phyloP scores from a whole-genome alignment of 2,113 vertebrate genomes.

The Entosphenus tridentatus region DNA sequence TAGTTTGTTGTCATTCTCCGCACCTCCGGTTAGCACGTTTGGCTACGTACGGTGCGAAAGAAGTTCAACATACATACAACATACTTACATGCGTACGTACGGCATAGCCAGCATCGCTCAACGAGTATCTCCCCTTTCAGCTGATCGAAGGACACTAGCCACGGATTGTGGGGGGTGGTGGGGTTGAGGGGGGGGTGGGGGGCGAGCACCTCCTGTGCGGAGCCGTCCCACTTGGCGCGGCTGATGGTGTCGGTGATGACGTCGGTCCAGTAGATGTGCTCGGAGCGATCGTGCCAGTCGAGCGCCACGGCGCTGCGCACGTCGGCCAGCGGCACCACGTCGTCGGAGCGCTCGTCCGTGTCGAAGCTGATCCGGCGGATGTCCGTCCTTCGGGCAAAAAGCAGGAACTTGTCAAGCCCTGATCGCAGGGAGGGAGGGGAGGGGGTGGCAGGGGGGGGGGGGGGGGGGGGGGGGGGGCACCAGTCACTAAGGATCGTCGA shows the following conservation, averaged over 20 bases:
- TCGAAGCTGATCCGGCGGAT: conserved; percentile 99
- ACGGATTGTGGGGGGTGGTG: no score
- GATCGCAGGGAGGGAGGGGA: conserved; percentile 99
- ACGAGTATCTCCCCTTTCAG: no score
- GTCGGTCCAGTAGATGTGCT: conserved; percentile 91
- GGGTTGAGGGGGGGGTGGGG: no score
- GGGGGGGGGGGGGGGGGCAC: not conserved
- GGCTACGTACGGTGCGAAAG: no score
- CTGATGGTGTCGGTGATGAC: conserved; percentile 93
- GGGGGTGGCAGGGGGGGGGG: not conserved
- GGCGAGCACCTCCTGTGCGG: conserved; percentile 51
- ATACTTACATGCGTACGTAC: no score
- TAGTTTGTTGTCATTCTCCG: no score
- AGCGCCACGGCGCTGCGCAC: conserved; percentile 90
- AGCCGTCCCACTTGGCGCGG: conserved; percentile 85
- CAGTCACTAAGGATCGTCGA: not conserved
- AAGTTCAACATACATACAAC: no score
- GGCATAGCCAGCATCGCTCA: no score
- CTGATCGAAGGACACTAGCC: no score
- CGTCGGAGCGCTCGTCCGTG: conserved; percentile 82
- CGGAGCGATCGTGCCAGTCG: conserved; percentile 72
- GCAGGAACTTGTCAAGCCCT: conserved; percentile 99
- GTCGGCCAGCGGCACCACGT: conserved; percentile 81
- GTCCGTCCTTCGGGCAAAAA: conserved; percentile 99
- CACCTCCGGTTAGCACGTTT: no score